Evolutionary conservation across 2,797 vertebrate species (phyloP), one percentile per base, ranked within the genome.

Genomic region (Diceros bicornis): DNA sequence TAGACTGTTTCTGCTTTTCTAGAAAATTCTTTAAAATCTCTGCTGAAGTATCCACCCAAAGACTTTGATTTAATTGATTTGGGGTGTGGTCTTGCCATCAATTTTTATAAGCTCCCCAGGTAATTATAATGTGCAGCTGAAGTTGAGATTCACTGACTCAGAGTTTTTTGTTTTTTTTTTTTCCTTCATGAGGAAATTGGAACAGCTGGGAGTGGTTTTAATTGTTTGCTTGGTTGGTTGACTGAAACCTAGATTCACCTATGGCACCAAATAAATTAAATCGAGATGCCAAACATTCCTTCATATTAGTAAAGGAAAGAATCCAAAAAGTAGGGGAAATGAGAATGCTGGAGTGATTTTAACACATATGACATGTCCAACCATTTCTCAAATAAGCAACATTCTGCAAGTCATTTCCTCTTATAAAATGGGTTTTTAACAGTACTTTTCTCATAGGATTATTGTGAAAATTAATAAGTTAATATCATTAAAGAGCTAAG

Each of bases 181-280:
- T 94, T 21, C 10, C 10, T 87, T 91, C 68, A 23, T 74, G 34
- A 86, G 20, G 21, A 86, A 94, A 95, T 47, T 71, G 13, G 50
- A 68, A 83, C 32, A 44, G 14, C 25, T 94, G 21, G 17, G 41
- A 57, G 25, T 44, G n/a, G 13, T 92, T 83, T 94, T 88, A 84
- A 79, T 64, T 83, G 69, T 84, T 69, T 79, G 21, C 20, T 87
- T 94, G 7, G 2, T 75, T 95, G 69, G 13, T 50, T 85, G 52
- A 75, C 47, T 95, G 11, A 91, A 91, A 88, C 14, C 0, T 71
- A 81, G 29, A 62, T 89, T 71, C 61, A 77, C 27, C 6, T 37
- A 91, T 93, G 74, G 14, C 61, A 93, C n/a, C 21, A 69, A 91
- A 17, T 44, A 95, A 89, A 89, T 41, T 89, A 68, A 69, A 14